These are phyloP conservation scores for Alces alces DNA, from an alignment of 2,113 vertebrate species.

Conservation along the genomic window DNA sequence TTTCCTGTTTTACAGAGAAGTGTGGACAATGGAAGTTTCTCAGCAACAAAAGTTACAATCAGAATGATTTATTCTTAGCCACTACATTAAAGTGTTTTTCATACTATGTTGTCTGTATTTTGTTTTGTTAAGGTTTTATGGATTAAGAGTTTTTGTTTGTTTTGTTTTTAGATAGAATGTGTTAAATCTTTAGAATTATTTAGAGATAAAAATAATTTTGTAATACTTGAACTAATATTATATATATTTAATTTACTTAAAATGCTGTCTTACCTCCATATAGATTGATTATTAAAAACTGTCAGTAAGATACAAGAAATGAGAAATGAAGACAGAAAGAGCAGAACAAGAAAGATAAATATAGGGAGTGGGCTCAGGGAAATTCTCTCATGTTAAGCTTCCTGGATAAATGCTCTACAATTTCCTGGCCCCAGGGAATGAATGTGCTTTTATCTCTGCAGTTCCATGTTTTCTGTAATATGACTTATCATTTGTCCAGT, in stretches of 20 bases:
- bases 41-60: background rate
- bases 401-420: conserved; percentile 50
- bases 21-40: background rate
- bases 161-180: background rate
- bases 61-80: conserved; percentile 17
- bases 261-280: conserved; percentile 27
- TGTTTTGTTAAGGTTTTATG: background rate
- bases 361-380: conserved; percentile 15
- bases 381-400: conserved; percentile 53
- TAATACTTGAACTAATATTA: conserved; percentile 25
- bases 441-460: conserved; percentile 61
- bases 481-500: conserved; percentile 62
- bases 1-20: background rate
- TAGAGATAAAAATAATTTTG: conserved; percentile 15
- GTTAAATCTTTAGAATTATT: background rate
- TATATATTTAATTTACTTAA: background rate
- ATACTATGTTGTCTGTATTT: background rate
- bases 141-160: background rate
- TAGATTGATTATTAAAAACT: conserved; percentile 43
- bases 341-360: conserved; percentile 42
- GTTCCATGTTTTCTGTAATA: conserved; percentile 58
- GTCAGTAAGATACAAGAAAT: conserved; percentile 49
- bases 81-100: background rate
- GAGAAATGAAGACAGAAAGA: conserved; percentile 61
- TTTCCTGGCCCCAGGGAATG: conserved; percentile 62